These are phyloP conservation scores for Diuraphis noxia DNA, from an alignment of 1,140 invertebrate species.

Conservation along the genomic window DNA sequence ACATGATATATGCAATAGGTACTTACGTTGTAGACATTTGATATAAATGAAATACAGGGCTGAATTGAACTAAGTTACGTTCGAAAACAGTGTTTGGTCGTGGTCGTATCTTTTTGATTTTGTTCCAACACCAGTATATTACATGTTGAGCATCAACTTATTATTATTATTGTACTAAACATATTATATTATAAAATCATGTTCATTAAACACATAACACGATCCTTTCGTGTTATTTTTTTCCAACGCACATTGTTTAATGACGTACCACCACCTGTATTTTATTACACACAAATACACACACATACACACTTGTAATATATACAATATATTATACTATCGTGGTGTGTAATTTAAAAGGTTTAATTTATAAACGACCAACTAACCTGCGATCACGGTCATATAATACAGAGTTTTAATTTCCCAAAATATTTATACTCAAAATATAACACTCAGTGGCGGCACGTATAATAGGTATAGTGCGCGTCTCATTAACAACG, in stretches of 20 bases:
- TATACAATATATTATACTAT: not conserved
- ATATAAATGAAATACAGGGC: not conserved
- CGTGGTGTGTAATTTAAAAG: not conserved
- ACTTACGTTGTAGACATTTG: not conserved
- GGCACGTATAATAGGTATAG: not conserved
- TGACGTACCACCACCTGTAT: not conserved
- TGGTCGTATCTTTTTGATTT: not conserved
- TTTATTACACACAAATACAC: not conserved
- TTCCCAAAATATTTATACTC: not conserved
- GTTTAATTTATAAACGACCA: conserved; percentile 19
- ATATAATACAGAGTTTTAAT: conserved; percentile 13
- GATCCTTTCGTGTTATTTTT: not conserved
- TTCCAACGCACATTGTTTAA: not conserved
- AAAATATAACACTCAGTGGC: conserved; percentile 35
- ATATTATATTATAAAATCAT: conserved; percentile 3
- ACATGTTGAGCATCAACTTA: not conserved
- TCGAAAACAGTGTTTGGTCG: not conserved
- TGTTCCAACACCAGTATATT: not conserved
- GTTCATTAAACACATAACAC: not conserved
- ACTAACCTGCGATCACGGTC: not conserved
- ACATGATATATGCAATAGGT: not conserved
- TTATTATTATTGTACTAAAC: not conserved
- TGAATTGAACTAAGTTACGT: not conserved
- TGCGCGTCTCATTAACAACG: conserved; percentile 38
- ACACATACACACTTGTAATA: not conserved